Base-by-base conservation (phyloP, 1,140 invertebrate species). In the Nixonia krombeini region DNA sequence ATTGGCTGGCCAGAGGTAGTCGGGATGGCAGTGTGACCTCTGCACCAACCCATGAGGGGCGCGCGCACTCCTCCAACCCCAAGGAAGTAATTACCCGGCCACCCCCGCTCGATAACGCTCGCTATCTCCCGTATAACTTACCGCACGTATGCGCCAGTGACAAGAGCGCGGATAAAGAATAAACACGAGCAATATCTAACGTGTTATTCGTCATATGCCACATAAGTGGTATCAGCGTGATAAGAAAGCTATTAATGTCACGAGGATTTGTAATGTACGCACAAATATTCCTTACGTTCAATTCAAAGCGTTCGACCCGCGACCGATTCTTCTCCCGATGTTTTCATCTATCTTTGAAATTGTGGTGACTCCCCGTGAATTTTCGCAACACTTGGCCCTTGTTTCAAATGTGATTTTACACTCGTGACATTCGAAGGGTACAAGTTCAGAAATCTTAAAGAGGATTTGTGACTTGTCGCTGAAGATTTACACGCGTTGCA, bases 1-100 rank as follows among this genome's bases (percentile, higher is more conserved):
- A n/a, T n/a, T n/a, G n/a, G 78, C 74, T 76, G 71, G 40, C 70
- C 69, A 68, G 70, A 72, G 71, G 70, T 73, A 73, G 73, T 70
- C 70, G 68, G 62, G 70, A 65, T 70, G 74, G 72, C 67, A 72
- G 72, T 57, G 59, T 81, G 79, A 81, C 79, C 79, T 81, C 55
- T 81, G 76, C 79, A 76, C 79, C 77, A 73, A 78, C 79, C 79
- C 77, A 68, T 74, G 52, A 70, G 73, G 79, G 76, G 73, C 79
- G 79, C 79, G 77, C 79, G 77, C 79, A 78, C 74, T 71, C 73
- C 74, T 77, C 74, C 75, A 75, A 74, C 74, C 76, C 74, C 69
- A 71, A 81, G 77, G 77, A 79, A 79, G 79, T 81, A 81, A 81
- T 81, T 81, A 79, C 79, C 66, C 73, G 62, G 68, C 74, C 76